phyloP scores from a whole-genome alignment of 2,113 vertebrate species.

The Thunnus thynnus region DNA sequence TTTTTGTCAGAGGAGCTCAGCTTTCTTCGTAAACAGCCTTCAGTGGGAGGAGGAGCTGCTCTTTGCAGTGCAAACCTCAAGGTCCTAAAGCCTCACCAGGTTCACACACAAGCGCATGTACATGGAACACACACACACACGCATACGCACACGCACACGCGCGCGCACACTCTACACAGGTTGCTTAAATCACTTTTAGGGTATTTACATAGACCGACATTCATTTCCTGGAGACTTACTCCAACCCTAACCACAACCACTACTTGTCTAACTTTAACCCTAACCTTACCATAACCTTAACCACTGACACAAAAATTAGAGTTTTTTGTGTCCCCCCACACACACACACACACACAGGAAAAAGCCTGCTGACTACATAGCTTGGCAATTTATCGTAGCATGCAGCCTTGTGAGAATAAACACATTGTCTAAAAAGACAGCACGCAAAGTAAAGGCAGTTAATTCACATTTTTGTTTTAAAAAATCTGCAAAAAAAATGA shows the following conservation, averaged over 20 bases:
- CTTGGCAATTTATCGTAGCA: neutral
- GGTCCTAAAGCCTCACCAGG: constrained; percentile 76
- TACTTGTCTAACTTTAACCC: no score
- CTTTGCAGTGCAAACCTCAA: constrained; percentile 61
- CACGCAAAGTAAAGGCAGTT: neutral
- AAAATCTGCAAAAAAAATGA: neutral
- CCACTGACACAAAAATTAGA: no score
- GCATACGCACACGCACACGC: neutral
- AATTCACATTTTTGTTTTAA: constrained; percentile 1
- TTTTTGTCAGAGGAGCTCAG: constrained; percentile 67
- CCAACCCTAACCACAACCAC: no score
- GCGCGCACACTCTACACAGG: neutral
- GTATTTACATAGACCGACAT: no score
- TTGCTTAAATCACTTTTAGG: no score
- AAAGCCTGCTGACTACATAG: neutral
- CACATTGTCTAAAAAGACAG: neutral
- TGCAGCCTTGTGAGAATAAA: constrained; percentile 5
- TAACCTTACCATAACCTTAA: no score
- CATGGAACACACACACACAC: neutral
- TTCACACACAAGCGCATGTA: neutral
- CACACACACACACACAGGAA: neutral
- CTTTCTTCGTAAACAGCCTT: constrained; percentile 82
- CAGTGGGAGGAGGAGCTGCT: constrained; percentile 61
- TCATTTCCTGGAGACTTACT: no score
- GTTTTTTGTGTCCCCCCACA: no score